Percentiles rank a stretch among this genome's conserved stretches.
These are phyloP conservation scores for Sclerodermus sp. DNA, from an alignment of 2,888 invertebrate species.

Conservation along the genomic window DNA sequence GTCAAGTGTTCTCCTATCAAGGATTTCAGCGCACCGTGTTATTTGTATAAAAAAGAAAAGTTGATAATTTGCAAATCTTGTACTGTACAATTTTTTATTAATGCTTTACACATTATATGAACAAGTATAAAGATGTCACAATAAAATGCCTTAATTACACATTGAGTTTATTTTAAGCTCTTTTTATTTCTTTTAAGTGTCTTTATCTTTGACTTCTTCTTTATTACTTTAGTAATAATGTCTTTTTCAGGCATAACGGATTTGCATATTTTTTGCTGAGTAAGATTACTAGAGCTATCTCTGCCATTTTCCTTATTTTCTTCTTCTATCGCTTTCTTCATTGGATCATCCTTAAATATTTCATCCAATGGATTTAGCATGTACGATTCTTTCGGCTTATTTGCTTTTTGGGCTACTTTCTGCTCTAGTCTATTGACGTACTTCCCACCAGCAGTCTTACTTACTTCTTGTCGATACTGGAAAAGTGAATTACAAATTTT, in stretches of 20 bases:
- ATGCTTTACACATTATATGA: no score
- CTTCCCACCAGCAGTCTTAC: constrained; percentile 70
- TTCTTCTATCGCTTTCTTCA: constrained; percentile 64
- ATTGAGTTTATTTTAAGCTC: no score
- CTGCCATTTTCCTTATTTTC: constrained; percentile 33
- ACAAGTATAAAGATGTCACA: no score
- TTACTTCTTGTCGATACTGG: constrained; percentile 70
- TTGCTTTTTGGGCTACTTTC: constrained; percentile 74
- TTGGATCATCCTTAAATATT: constrained; percentile 70
- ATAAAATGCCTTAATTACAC: no score
- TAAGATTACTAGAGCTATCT: no score
- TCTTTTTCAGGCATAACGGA: constrained; percentile 14
- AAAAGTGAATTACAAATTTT: neutral
- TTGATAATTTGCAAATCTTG: no score
- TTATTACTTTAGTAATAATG: constrained; percentile 23
- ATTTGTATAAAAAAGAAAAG: no score
- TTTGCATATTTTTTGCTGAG: neutral
- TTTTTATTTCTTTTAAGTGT: constrained; percentile 21
- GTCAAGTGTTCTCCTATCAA: no score
- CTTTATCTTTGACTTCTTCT: constrained; percentile 17
- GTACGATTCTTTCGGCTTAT: constrained; percentile 74
- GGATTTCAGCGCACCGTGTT: no score
- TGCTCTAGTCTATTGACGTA: constrained; percentile 81
- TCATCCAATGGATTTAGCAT: constrained; percentile 74
- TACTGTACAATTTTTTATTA: no score